A percentile compares a stretch with the other conserved stretches of the same genome.
Evolutionary conservation across 2,888 invertebrate species (phyloP).

Genomic region (Craniophora ligustri): DNA sequence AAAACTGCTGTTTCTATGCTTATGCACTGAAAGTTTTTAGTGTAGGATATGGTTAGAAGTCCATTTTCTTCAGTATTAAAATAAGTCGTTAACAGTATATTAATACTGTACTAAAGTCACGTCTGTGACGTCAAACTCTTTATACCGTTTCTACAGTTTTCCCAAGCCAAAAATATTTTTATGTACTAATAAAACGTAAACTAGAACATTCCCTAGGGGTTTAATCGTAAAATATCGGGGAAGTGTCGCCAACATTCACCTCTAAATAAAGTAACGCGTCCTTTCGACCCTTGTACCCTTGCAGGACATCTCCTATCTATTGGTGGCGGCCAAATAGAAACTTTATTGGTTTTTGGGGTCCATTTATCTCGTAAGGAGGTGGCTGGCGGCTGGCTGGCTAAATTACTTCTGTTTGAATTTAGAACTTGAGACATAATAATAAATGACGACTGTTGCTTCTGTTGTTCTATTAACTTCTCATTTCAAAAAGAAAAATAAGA

Average conservation of each 20-base stretch:
- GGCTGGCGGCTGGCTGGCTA: too few relatives aligned
- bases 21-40: too few relatives aligned
- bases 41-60: too few relatives aligned
- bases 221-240: conserved; percentile 41
- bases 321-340: conserved; percentile 21
- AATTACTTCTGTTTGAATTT: not conserved
- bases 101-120: too few relatives aligned
- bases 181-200: conserved; percentile 36
- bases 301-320: conserved; percentile 12
- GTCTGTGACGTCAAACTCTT: not conserved
- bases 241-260: conserved; percentile 34
- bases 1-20: too few relatives aligned
- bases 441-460: too few relatives aligned
- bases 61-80: too few relatives aligned
- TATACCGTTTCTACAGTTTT: too few relatives aligned
- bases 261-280: conserved; percentile 19
- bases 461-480: too few relatives aligned
- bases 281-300: conserved; percentile 26
- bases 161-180: conserved; percentile 1
- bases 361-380: not conserved
- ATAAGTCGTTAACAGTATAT: too few relatives aligned
- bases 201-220: conserved; percentile 22
- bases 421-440: not conserved
- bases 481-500: too few relatives aligned
- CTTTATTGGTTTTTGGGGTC: conserved; percentile 22